phyloP scores from a whole-genome alignment of 1,140 invertebrate species.

The Nilaparvata lugens region DNA sequence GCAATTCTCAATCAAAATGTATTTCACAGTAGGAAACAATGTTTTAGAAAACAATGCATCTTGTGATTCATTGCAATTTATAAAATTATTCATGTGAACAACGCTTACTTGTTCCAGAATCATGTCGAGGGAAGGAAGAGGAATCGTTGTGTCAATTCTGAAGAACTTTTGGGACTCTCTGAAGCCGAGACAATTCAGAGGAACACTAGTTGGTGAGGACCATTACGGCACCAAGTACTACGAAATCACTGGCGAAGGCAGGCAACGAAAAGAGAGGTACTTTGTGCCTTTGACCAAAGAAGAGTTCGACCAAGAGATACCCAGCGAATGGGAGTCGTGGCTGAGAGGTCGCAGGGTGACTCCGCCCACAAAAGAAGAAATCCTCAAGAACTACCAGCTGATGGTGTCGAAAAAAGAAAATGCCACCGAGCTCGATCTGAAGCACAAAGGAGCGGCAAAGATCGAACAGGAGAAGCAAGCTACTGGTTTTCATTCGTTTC shows the following conservation, averaged over 20 bases:
- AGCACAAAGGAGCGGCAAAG: neutral
- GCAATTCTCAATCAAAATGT: no score
- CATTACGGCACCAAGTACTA: constrained; percentile 71
- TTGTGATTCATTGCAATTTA: no score
- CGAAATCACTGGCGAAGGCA: constrained; percentile 53
- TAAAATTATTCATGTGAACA: no score
- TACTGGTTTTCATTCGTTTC: neutral
- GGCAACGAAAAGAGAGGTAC: constrained; percentile 46
- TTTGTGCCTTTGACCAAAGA: constrained; percentile 54
- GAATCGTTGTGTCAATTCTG: constrained; percentile 10
- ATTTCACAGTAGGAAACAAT: no score
- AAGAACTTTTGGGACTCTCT: constrained; percentile 24
- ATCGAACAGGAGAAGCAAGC: neutral
- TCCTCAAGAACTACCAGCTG: constrained; percentile 55
- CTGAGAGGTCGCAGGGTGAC: constrained; percentile 53
- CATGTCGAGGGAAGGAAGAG: neutral
- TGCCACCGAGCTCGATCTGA: constrained; percentile 52
- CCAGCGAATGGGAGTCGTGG: constrained; percentile 79
- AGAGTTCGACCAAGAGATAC: constrained; percentile 48
- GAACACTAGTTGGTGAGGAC: constrained; percentile 54
- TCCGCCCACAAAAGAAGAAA: constrained; percentile 62
- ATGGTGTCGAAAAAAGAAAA: constrained; percentile 62
- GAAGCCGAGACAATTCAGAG: constrained; percentile 25
- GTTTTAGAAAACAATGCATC: no score
- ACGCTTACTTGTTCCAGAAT: no score